Evolutionary conservation across 2,888 invertebrate species (phyloP).

Genomic region (Apodemia zela): DNA sequence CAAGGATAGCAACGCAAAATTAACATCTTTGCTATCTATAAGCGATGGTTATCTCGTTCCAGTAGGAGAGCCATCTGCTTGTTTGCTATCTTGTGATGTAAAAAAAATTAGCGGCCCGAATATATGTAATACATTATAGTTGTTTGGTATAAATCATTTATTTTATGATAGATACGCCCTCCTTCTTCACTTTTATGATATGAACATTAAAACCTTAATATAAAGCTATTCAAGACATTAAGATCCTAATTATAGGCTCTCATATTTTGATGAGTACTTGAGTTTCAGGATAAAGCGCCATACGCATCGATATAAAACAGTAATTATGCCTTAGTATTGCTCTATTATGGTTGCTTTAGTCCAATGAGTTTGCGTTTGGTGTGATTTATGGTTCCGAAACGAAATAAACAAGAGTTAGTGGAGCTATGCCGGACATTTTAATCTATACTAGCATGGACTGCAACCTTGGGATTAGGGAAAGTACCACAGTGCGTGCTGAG

Average conservation of each 20-base stretch:
- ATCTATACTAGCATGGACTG: neutral
- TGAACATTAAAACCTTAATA: constrained; percentile 7
- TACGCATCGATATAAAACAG: constrained; percentile 18
- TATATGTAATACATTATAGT: too few relatives aligned
- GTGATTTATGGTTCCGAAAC: constrained; percentile 19
- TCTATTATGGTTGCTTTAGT: constrained; percentile 17
- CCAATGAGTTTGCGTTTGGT: constrained; percentile 10
- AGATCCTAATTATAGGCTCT: constrained; percentile 8
- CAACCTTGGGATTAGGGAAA: neutral
- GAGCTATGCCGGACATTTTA: neutral
- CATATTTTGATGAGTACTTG: constrained; percentile 1
- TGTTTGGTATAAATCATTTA: neutral
- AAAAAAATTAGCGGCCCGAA: too few relatives aligned
- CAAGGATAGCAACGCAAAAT: too few relatives aligned
- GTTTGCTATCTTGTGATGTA: too few relatives aligned
- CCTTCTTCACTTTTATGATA: neutral
- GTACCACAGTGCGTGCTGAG: neutral
- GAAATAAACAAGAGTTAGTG: constrained; percentile 5
- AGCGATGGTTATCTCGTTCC: too few relatives aligned
- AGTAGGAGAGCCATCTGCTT: too few relatives aligned
- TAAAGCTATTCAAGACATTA: neutral
- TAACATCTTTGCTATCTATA: too few relatives aligned
- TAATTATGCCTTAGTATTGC: constrained; percentile 21
- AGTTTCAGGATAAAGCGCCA: neutral
- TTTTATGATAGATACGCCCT: neutral